phyloP scores from a whole-genome alignment of 2,113 vertebrate species.

The Ictalurus punctatus region DNA sequence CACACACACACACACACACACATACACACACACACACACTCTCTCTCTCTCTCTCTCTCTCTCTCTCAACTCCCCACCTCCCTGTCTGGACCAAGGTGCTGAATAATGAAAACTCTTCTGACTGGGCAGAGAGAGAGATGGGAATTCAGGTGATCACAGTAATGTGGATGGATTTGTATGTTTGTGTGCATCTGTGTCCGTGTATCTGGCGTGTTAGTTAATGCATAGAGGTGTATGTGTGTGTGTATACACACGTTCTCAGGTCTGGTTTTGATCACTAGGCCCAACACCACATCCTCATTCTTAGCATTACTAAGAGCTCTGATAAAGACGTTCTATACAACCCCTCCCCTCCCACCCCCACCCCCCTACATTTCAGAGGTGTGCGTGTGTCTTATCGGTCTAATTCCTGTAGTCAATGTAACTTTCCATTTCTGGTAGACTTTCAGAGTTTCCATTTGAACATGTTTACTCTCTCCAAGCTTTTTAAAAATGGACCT shows the following conservation, averaged over 20 bases:
- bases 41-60: slow-evolving; percentile 40
- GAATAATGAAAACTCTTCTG: slow-evolving; percentile 68
- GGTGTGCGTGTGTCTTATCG: background rate
- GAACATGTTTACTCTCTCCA: background rate
- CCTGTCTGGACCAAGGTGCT: slow-evolving; percentile 64
- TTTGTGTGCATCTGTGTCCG: background rate
- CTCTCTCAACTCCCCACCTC: slow-evolving; percentile 47
- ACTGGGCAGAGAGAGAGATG: slow-evolving; percentile 38
- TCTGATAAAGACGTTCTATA: slow-evolving; percentile 61
- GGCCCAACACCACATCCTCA: slow-evolving; percentile 64
- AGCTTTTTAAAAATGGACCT: background rate
- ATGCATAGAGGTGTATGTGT: background rate
- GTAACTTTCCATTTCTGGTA: background rate
- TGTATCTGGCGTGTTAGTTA: background rate
- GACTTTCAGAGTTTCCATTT: background rate
- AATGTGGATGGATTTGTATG: background rate
- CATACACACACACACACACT: background rate
- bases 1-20: background rate
- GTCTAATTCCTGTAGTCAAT: background rate
- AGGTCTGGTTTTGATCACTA: slow-evolving; percentile 61
- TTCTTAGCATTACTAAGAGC: slow-evolving; percentile 68
- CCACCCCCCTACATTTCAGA: slow-evolving; percentile 46
- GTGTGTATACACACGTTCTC: background rate
- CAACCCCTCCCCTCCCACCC: slow-evolving; percentile 28
- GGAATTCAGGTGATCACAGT: background rate